phyloP scores from a whole-genome alignment of 2,113 vertebrate species.

The Actenoides hombroni region DNA sequence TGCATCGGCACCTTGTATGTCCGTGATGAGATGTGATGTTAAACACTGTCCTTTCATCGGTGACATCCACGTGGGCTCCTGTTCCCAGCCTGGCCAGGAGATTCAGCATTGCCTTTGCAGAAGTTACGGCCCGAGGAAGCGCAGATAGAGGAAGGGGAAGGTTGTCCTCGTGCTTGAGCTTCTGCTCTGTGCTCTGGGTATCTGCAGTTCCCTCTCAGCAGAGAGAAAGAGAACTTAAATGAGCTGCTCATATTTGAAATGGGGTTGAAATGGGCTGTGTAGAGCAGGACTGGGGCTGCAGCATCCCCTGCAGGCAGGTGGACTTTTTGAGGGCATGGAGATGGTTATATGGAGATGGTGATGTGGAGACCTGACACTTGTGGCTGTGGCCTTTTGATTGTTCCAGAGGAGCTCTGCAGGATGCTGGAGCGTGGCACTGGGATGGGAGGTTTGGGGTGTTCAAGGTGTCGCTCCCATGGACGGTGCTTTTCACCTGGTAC shows the following conservation, averaged over 20 bases:
- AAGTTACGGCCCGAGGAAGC: neutral
- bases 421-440: neutral
- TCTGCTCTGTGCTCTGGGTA: neutral
- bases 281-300: neutral
- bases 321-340: neutral
- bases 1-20: accelerated
- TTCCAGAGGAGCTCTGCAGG: neutral
- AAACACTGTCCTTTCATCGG: neutral
- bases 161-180: neutral
- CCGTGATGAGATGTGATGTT: neutral
- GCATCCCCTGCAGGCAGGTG: neutral
- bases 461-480: neutral
- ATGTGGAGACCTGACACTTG: accelerated
- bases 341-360: too few relatives aligned
- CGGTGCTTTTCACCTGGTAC: neutral
- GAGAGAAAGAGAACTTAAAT: neutral
- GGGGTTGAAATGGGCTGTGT: neutral
- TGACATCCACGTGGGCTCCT: neutral
- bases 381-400: accelerated
- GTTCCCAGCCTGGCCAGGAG: neutral
- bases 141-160: neutral
- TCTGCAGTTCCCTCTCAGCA: neutral
- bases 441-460: neutral
- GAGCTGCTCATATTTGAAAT: accelerated
- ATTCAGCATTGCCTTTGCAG: neutral